Evolutionary conservation across 2,797 vertebrate genomes (phyloP), one percentile per base, ranked within the genome.

Genomic region (Tinamus major): DNA sequence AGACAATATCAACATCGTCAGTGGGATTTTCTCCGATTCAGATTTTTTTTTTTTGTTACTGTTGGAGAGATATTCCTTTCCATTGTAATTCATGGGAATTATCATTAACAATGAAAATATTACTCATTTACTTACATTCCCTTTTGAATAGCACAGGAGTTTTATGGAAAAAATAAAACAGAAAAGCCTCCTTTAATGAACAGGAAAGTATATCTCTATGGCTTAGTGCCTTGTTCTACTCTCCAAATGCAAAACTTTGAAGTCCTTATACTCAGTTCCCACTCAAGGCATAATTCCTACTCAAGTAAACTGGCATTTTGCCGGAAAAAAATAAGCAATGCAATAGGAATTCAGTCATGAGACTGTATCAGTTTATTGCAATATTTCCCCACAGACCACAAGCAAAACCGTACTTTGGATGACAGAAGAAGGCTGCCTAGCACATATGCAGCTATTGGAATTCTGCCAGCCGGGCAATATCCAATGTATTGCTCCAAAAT

Each of bases 111-210:
- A 90, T 91, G 69, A 95, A 96, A 94, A 97, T 94, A 94, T 55
- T 90, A 80, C 77, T 92, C 58, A 87, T 95, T 97, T 97, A 83
- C 79, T 96, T 93, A 97, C 82, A 90, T 96, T 96, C 65, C n/a
- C 75, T 92, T 96, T 96, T 93, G 87, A 95, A 94, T 62, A 92
- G 81, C 61, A 75, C 63, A 94, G 87, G 72, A 92, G 94, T 95
- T 96, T 95, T 94, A 96, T 80, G 84, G 75, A 94, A 89, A 89
- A 97, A 89, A 74, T 18, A 17, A 87, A 86, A 80, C 29, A 53
- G 61, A 93, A 76, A 68, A 44, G 7, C 31, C 35, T 88, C 67
- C 64, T 89, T 95, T 95, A 91, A 96, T 89, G 90, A 97, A 91
- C 77, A 90, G 91, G 53, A 94, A 84, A 96, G 63, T 89, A 74